Evolutionary conservation across 1,140 invertebrate genomes (phyloP).

Genomic region (Polypedilum vanderplanki): DNA sequence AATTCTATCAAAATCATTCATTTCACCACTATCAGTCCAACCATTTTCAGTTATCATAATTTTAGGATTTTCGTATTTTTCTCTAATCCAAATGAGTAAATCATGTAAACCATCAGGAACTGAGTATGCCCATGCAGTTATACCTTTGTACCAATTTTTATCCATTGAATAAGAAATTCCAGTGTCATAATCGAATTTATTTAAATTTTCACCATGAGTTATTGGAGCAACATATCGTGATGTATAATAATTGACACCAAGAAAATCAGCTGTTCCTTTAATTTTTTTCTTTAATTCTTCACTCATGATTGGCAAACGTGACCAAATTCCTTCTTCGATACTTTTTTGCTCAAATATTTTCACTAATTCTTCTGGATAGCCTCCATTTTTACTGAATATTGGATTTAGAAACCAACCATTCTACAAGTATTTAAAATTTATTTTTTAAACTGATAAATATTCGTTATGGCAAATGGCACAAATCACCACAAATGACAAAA

Average conservation of each 20-base stretch:
- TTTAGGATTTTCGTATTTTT: slow-evolving; percentile 51
- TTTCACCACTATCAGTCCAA: slow-evolving; percentile 44
- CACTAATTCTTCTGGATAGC: slow-evolving; percentile 56
- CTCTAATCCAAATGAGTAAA: slow-evolving; percentile 51
- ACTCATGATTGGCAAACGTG: slow-evolving; percentile 48
- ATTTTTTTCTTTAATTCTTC: not conserved
- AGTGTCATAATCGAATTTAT: slow-evolving; percentile 43
- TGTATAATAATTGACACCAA: slow-evolving; percentile 49
- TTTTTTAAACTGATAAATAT: too few relatives aligned
- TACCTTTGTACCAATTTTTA: not conserved
- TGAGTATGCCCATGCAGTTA: slow-evolving; percentile 38
- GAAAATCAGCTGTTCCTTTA: slow-evolving; percentile 48
- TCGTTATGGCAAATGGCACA: too few relatives aligned
- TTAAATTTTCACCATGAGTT: slow-evolving; percentile 39
- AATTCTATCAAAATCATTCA: slow-evolving; percentile 47
- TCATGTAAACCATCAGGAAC: slow-evolving; percentile 54
- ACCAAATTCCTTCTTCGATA: slow-evolving; percentile 46
- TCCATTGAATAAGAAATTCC: slow-evolving; percentile 31
- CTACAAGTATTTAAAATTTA: slow-evolving; percentile 38
- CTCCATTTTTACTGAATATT: slow-evolving; percentile 52
- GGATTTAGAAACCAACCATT: slow-evolving; percentile 58
- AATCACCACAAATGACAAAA: too few relatives aligned
- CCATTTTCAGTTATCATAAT: slow-evolving; percentile 62
- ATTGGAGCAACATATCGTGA: slow-evolving; percentile 40
- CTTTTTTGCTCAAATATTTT: slow-evolving; percentile 49